Percentiles rank a stretch among this genome's conserved stretches.
phyloP scores from a whole-genome alignment of 2,113 vertebrate genomes.

The Emydura subglobosa region DNA sequence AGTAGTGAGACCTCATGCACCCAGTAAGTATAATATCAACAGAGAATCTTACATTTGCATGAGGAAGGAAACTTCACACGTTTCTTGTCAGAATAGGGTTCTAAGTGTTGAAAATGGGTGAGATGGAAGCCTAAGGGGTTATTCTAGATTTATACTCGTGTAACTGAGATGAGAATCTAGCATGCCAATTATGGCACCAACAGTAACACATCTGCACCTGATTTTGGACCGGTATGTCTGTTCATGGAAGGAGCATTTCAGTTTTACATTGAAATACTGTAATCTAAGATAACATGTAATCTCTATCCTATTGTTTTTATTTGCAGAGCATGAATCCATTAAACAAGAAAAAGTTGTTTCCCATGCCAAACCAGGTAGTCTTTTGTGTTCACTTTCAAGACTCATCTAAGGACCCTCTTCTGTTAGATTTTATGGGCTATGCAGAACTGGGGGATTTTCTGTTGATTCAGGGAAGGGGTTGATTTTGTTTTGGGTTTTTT shows the following conservation, averaged over 20 bases:
- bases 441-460: neutral
- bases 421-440: neutral
- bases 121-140: neutral
- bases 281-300: neutral
- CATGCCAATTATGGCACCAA: neutral
- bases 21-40: slow-evolving; percentile 58
- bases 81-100: neutral
- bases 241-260: neutral
- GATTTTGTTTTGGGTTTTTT: neutral
- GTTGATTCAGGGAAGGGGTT: neutral
- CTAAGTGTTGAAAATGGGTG: neutral
- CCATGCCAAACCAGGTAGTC: slow-evolving; percentile 74
- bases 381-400: neutral
- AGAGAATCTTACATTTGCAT: neutral
- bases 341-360: slow-evolving; percentile 64
- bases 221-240: neutral
- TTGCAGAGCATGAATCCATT: slow-evolving; percentile 60
- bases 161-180: neutral
- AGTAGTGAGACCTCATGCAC: slow-evolving; percentile 51
- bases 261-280: neutral
- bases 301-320: slow-evolving; percentile 27
- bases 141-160: neutral
- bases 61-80: neutral
- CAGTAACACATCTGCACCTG: neutral
- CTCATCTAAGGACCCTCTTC: neutral